Evolutionary conservation across 2,888 invertebrate species (phyloP).

Genomic region (Seira musarum): DNA sequence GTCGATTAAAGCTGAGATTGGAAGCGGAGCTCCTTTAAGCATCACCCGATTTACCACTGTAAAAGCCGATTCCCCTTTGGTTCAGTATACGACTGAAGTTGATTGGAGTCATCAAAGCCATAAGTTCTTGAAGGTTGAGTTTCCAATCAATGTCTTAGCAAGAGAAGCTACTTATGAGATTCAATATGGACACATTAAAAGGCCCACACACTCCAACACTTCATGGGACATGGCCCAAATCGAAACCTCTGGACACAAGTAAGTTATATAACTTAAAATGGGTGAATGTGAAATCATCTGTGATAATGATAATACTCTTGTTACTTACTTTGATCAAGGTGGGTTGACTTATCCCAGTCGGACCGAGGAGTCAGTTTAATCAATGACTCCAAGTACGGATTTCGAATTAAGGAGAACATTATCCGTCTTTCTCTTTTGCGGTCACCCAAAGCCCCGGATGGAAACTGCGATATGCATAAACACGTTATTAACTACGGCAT

Average conservation of each 20-base stretch:
- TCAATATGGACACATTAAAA: constrained; percentile 73
- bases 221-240: constrained; percentile 75
- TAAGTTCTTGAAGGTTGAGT: constrained; percentile 75
- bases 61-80: constrained; percentile 72
- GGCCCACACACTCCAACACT: constrained; percentile 74
- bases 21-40: constrained; percentile 14
- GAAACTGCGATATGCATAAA: constrained; percentile 73
- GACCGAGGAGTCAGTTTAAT: constrained; percentile 73
- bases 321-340: constrained; percentile 70
- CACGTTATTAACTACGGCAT: constrained; percentile 74
- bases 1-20: constrained; percentile 42
- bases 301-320: not conserved
- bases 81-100: constrained; percentile 73
- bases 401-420: constrained; percentile 72
- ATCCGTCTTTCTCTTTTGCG: constrained; percentile 73
- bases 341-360: constrained; percentile 74
- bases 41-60: constrained; percentile 72
- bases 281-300: constrained; percentile 1
- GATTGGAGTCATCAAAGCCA: constrained; percentile 73
- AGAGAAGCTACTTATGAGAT: constrained; percentile 74
- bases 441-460: constrained; percentile 74
- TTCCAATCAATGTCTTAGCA: constrained; percentile 72
- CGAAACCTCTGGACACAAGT: constrained; percentile 75
- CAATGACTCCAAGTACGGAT: constrained; percentile 75
- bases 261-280: constrained; percentile 67